Base-by-base conservation (phyloP, 2,888 invertebrate species). In the Eurois occulta region DNA sequence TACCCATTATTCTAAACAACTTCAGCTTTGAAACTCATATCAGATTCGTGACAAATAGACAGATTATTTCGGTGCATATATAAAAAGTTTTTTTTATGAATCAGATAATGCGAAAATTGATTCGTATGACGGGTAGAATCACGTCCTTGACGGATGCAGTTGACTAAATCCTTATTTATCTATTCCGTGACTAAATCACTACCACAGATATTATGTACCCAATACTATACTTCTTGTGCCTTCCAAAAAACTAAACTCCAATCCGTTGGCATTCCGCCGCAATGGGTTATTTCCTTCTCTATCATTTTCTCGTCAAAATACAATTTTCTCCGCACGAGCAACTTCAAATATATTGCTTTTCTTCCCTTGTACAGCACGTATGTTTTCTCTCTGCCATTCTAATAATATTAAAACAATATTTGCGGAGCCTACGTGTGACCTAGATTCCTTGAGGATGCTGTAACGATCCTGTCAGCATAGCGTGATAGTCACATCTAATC, bases 401-500 rank as follows among this genome's bases (percentile, higher is more conserved):
- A 52, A 62, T 68, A 65, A 72, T 35, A 74, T 62, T 55, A 62
- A 68, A 77, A 78, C 74, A 58, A 75, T 78, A 75, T 83, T 86
- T 69, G 69, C 67, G 41, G 52, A 48, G 68, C 68, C 46, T 64
- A 84, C 80, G 80, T 80, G 79, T 48, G 87, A 77, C 87, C 89
- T 70, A 85, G 72, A 87, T 87, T 77, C 78, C 62, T 72, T 67
- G 41, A 75, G 78, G 79, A 69, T 80, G 78, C 80, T 76, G 77
- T 85, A 87, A 87, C 77, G 66, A 72, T 62, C 72, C 81, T 64
- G 74, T 70, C 84, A 77, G 62, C 68, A 74, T 55, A 52, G 75
- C 10, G 41, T 75, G 60, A 67, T 55, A 64, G 71, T 78, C 80
- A 68, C 80, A 77, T 77, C 71, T 67, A 69, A 86, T 78, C 75